Evolutionary conservation across 2,888 invertebrate genomes (phyloP), one percentile per base, ranked within the genome.

Genomic region (Eurytoma californica): DNA sequence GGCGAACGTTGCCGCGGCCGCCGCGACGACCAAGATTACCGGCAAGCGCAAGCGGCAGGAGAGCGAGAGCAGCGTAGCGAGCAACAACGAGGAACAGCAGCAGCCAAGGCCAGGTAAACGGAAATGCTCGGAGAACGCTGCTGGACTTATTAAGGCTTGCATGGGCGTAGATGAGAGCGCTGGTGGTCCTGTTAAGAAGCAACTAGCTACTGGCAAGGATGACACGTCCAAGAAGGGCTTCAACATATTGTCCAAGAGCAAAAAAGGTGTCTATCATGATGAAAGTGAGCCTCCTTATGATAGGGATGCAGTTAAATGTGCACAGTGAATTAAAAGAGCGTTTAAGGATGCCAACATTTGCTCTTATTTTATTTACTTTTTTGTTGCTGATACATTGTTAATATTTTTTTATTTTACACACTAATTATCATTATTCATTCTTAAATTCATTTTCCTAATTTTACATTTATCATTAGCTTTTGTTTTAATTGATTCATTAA

Each of bases 21-120:
- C 87, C 86, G 70, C 83, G 85, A 55, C 86, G 84, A 79, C 87
- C 47, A 88, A 88, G 58, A 85, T 86, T 4, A 89, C 84, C 77
- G 91, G 90, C 20, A 96, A 96, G 88, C 92, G 96, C 79, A 95
- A 95, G 88, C 92, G 96, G 66, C 94, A 95, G 86, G 96, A 95
- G 87, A 95, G 95, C 0, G 96, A 96, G 85, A 94, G 95, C 89
- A 94, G 93, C 60, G 92, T 92, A 82, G 93, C 94, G 1, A 93
- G 94, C 0, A 93, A 93, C 83, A 91, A 93, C 68, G 94, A 94
- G 86, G 93, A 93, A 84, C 93, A 89, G 77, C 84, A 88, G 60
- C 84, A 92, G 83, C 90, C 91, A 72, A 90, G 92, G 84, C 92
- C 92, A 79, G 91, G 91, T 79, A 92, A 92, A 87, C 88, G 93